phyloP scores from a whole-genome alignment of 2,888 invertebrate genomes.

The Drosophila paramelanica region DNA sequence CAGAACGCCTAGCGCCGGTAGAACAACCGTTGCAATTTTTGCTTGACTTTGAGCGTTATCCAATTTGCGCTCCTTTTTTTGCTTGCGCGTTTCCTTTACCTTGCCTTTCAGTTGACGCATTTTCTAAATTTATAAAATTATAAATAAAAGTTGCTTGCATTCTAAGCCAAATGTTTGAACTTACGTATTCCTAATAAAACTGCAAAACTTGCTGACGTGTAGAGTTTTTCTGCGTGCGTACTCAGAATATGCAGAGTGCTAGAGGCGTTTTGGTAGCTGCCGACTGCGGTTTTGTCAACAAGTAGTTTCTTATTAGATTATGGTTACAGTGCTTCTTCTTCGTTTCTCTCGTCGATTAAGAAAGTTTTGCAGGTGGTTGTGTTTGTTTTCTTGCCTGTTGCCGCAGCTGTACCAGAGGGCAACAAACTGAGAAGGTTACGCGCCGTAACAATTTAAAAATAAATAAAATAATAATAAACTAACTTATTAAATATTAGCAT shows the following conservation, averaged over 20 bases:
- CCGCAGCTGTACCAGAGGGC: slow-evolving; percentile 33
- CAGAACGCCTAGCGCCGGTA: slow-evolving; percentile 89
- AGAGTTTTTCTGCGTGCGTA: slow-evolving; percentile 23
- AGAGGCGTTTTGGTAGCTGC: slow-evolving; percentile 12
- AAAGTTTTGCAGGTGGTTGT: slow-evolving; percentile 37
- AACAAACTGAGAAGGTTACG: slow-evolving; percentile 20
- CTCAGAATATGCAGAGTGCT: slow-evolving; percentile 24
- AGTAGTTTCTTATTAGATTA: slow-evolving; percentile 53
- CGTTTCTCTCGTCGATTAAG: slow-evolving; percentile 31
- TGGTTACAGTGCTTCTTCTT: slow-evolving; percentile 22
- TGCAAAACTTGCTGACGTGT: slow-evolving; percentile 53
- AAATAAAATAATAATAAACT: no score
- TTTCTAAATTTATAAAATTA: slow-evolving; percentile 58
- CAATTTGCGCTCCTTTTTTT: slow-evolving; percentile 93
- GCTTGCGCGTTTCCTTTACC: slow-evolving; percentile 92
- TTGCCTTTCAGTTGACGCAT: slow-evolving; percentile 93
- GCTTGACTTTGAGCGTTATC: slow-evolving; percentile 92
- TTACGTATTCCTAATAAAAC: slow-evolving; percentile 8
- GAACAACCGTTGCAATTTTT: slow-evolving; percentile 91
- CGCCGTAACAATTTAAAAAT: no score
- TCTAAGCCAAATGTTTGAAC: neutral
- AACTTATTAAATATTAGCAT: no score
- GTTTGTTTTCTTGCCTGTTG: slow-evolving; percentile 20
- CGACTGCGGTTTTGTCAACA: slow-evolving; percentile 45
- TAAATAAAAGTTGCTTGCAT: neutral